Base-by-base conservation (phyloP, 2,113 vertebrate species). In the Pluvianellus socialis region DNA sequence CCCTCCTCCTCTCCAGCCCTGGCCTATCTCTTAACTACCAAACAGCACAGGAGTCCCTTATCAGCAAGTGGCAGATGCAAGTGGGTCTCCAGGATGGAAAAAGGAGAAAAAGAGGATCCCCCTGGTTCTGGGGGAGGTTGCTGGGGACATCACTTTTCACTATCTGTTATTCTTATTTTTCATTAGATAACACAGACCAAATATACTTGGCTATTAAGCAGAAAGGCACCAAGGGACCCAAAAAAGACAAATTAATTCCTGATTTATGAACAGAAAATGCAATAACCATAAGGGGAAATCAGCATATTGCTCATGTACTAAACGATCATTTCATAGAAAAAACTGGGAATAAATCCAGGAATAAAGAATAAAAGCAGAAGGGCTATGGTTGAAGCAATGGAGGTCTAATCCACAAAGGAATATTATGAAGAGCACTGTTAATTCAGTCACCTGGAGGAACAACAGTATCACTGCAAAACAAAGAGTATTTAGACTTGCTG, bases 241-340 rank as follows among this genome's bases (percentile, higher is more conserved):
- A 93, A 94, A 92, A 91, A 94, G 79, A 84, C 90, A 96, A 97
- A 96, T 97, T 97, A 97, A 97, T 94, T 96, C 92, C 53, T 95
- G 83, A 95, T 97, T 97, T 96, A 95, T 90, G 68, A 96, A 90
- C 68, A 97, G 92, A 91, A 95, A 96, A 90, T 61, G 75, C 80
- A 96, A 76, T 94, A 96, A 93, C 88, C 74, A 32, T 93, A 95
- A 79, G 71, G 20, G 66, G n/a, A 96, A 95, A 94, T 94, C 88
- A 96, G 93, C 96, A 96, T 96, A 97, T 79, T 97, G 91, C 72
- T 94, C 71, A 70, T 92, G 86, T 88, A 93, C 83, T 93, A 95
- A 97, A 92, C 86, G 73, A 96, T 92, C n/a, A 58, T 91, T 97
- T 95, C 68, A 94, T 70, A 95, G 76, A 96, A 84, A 96, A 96